Evolutionary conservation across 1,140 invertebrate genomes (phyloP).

Genomic region (Sinella curviseta): DNA sequence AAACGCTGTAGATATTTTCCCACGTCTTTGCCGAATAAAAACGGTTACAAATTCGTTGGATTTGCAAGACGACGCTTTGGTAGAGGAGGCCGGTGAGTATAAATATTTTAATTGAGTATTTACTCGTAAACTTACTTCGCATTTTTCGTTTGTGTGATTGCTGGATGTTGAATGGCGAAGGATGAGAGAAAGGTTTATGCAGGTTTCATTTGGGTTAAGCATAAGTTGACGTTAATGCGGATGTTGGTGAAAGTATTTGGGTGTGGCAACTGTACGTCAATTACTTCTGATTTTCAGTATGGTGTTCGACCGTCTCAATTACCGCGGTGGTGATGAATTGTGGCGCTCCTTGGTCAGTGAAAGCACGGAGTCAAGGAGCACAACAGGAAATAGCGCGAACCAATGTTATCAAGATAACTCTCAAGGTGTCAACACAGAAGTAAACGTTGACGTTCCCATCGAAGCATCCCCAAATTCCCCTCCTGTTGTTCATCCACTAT

Average conservation of each 20-base stretch:
- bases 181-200: background rate
- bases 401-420: background rate
- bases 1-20: constrained; percentile 77
- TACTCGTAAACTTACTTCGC: background rate
- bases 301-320: constrained; percentile 8
- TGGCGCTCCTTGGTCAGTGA: constrained; percentile 15
- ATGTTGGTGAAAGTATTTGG: background rate
- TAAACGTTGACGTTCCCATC: constrained; percentile 18
- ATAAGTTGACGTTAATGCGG: background rate
- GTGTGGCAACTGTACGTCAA: constrained; percentile 7
- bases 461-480: constrained; percentile 14
- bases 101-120: background rate
- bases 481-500: constrained; percentile 3
- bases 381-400: background rate
- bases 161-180: too few species aligned
- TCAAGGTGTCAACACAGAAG: background rate
- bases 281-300: constrained; percentile 16
- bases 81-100: constrained; percentile 76
- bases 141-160: background rate
- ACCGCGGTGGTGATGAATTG: background rate
- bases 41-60: constrained; percentile 71
- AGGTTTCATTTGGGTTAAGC: background rate
- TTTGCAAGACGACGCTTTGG: constrained; percentile 82
- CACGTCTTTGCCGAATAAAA: constrained; percentile 70
- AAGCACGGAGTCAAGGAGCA: background rate